Evolutionary conservation across 2,888 invertebrate genomes (phyloP).

Genomic region (Leptinotarsa rubiginosa): DNA sequence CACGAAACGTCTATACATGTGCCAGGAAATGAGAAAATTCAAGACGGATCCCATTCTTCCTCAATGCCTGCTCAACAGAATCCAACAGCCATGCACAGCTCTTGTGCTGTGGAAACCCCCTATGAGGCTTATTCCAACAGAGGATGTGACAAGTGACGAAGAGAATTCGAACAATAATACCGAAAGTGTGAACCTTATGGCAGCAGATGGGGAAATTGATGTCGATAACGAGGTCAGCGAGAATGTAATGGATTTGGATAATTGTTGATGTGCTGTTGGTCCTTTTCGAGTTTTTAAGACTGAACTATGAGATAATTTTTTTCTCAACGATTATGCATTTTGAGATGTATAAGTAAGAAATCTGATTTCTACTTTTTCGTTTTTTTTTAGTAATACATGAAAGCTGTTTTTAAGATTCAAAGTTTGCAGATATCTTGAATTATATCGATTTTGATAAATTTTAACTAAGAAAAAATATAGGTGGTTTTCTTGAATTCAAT

Average conservation of each 20-base stretch:
- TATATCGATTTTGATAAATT: too few relatives aligned
- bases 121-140: slow-evolving; percentile 45
- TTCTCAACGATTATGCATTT: too few relatives aligned
- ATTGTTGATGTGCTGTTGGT: slow-evolving; percentile 36
- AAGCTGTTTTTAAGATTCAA: neutral
- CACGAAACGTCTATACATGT: slow-evolving; percentile 69
- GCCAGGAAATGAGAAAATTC: slow-evolving; percentile 78
- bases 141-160: slow-evolving; percentile 58
- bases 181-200: slow-evolving; percentile 59
- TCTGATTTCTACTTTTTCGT: neutral
- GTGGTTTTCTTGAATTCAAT: too few relatives aligned
- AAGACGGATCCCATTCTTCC: slow-evolving; percentile 77
- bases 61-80: slow-evolving; percentile 72
- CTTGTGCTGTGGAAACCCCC: slow-evolving; percentile 86
- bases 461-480: too few relatives aligned
- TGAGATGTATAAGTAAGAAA: neutral
- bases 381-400: neutral
- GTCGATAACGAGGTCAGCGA: slow-evolving; percentile 36
- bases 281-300: slow-evolving; percentile 35
- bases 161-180: slow-evolving; percentile 63
- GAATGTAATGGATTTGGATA: slow-evolving; percentile 55
- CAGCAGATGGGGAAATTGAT: slow-evolving; percentile 40
- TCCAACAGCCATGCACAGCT: slow-evolving; percentile 81
- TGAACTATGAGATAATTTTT: slow-evolving; percentile 34
- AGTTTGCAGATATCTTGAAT: neutral